Conservation (phyloP, 53 echinoderm and acorn worm genomes). For the Stichopus horrens region DNA sequence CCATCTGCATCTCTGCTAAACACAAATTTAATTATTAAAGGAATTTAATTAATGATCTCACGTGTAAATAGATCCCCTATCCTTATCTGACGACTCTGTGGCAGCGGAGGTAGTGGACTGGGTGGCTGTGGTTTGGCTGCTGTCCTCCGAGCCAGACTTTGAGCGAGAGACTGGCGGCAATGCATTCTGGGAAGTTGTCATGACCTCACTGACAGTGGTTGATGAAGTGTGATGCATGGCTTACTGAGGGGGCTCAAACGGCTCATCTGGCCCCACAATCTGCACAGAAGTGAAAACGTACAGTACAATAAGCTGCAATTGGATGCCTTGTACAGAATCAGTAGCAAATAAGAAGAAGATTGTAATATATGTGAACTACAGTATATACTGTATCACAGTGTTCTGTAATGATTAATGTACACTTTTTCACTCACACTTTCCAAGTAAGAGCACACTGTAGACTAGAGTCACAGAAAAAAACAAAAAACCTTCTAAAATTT, state of each 20-base stretch:
- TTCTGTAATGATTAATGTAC: too few species aligned
- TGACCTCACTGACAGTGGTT: constrained; percentile 20
- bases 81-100: constrained; percentile 29
- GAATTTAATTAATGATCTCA: constrained; percentile 45
- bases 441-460: too few species aligned
- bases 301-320: too few species aligned
- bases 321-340: too few species aligned
- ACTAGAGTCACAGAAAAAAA: too few species aligned
- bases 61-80: constrained; percentile 49
- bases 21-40: not conserved
- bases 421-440: too few species aligned
- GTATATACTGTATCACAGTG: too few species aligned
- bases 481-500: too few species aligned
- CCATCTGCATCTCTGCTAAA: too few species aligned
- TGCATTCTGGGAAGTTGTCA: constrained; percentile 43
- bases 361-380: too few species aligned
- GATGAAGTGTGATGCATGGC: constrained; percentile 33
- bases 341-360: too few species aligned
- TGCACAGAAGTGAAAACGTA: constrained; percentile 5
- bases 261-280: constrained; percentile 30
- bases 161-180: not conserved
- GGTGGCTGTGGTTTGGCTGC: not conserved
- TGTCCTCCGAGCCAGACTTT: constrained; percentile 5
- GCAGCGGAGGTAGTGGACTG: not conserved
- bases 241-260: not conserved